Conservation (phyloP, 1,140 invertebrate genomes). For the Papilio machaon region DNA sequence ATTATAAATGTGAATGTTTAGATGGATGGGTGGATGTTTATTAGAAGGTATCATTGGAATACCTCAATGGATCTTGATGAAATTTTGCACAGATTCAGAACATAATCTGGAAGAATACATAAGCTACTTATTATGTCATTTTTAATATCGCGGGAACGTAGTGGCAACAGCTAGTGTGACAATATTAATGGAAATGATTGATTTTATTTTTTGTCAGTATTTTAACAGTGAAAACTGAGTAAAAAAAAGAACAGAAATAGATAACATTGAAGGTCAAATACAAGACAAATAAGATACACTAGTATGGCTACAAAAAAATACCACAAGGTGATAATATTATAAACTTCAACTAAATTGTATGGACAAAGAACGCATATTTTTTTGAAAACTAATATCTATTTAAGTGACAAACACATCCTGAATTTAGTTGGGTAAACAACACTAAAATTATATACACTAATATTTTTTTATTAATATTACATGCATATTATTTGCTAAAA, state of each 20-base stretch:
- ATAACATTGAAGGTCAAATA: constrained; percentile 3
- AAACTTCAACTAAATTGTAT: not conserved
- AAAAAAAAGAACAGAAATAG: constrained; percentile 4
- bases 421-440: not conserved
- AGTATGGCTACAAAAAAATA: not conserved
- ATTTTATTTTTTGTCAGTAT: not conserved
- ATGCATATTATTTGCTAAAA: not conserved
- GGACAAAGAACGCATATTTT: not conserved
- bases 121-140: no score
- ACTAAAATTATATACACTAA: no score
- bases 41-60: no score
- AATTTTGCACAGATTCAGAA: no score
- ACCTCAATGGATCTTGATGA: no score
- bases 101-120: no score
- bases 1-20: no score
- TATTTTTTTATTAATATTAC: not conserved
- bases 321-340: not conserved
- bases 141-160: no score
- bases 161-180: no score
- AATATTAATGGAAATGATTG: not conserved
- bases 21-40: no score
- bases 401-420: not conserved
- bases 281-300: constrained; percentile 3
- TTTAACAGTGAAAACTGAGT: not conserved
- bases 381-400: not conserved